phyloP scores from a whole-genome alignment of 2,888 invertebrate species.

The Andrena dorsata region DNA sequence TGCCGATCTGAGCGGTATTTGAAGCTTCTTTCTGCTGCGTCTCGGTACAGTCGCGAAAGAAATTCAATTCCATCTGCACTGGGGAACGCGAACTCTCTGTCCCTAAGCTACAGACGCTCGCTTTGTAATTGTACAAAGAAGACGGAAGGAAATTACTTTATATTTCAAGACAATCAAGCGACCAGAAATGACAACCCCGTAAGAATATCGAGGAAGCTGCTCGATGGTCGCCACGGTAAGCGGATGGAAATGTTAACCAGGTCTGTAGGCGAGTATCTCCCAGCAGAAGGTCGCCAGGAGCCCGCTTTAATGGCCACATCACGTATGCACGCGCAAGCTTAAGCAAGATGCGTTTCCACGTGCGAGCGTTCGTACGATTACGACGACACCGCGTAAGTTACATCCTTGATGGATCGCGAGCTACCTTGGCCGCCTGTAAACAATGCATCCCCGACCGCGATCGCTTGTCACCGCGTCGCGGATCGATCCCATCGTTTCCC shows the following conservation, averaged over 20 bases:
- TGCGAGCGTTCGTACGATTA: constrained; percentile 58
- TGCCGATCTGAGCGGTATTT: constrained; percentile 26
- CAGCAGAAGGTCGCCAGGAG: constrained; percentile 50
- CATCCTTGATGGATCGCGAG: constrained; percentile 55
- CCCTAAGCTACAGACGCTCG: too few relatives aligned
- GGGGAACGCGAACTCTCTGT: too few relatives aligned
- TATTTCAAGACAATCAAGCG: not conserved
- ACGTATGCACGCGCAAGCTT: constrained; percentile 54
- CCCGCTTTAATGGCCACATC: constrained; percentile 63
- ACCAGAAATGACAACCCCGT: not conserved
- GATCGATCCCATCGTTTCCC: constrained; percentile 22
- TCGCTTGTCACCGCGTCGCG: constrained; percentile 43
- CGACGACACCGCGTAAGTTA: constrained; percentile 21
- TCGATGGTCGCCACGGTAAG: constrained; percentile 21
- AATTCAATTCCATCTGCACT: not conserved
- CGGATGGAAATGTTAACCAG: constrained; percentile 50
- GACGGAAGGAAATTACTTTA: not conserved
- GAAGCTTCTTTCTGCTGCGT: not conserved
- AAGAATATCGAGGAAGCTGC: not conserved
- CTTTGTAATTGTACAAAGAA: too few relatives aligned
- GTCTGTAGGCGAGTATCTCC: constrained; percentile 54
- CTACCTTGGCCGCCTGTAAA: constrained; percentile 37
- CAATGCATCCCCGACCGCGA: constrained; percentile 40
- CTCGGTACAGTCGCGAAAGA: not conserved
- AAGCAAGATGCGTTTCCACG: constrained; percentile 65